Conservation (phyloP, 2,113 vertebrate genomes). For the Limnothrissa miodon region DNA sequence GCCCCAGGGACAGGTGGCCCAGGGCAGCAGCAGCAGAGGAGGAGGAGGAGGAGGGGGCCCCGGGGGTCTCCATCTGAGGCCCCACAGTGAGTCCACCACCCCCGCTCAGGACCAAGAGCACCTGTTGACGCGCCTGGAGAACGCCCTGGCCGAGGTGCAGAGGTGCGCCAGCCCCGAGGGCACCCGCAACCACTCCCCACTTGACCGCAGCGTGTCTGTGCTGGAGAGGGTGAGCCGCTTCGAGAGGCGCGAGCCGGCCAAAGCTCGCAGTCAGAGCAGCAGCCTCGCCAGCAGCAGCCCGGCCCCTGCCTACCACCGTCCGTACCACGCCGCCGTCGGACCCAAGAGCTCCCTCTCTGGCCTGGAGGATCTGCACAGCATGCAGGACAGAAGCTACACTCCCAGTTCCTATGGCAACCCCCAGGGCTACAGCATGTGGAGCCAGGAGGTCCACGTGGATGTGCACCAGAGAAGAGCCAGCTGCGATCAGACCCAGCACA, state of each 20-base stretch:
- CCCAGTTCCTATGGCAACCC: constrained; percentile 50
- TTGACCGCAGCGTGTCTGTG: constrained; percentile 74
- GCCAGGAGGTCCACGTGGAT: constrained; percentile 37
- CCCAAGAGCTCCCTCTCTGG: constrained; percentile 52
- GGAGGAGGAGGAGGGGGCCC: constrained; percentile 48
- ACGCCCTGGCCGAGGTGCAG: constrained; percentile 66
- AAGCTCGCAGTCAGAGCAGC: constrained; percentile 62
- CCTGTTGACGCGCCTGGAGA: constrained; percentile 69
- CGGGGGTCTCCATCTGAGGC: constrained; percentile 42
- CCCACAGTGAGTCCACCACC: constrained; percentile 51
- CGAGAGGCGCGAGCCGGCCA: constrained; percentile 78
- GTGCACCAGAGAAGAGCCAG: constrained; percentile 46
- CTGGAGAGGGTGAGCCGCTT: constrained; percentile 88
- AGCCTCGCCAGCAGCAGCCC: constrained; percentile 26
- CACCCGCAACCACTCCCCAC: constrained; percentile 14
- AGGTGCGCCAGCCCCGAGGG: constrained; percentile 57
- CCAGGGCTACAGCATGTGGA: constrained; percentile 23
- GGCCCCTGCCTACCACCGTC: constrained; percentile 49
- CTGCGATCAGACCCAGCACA: constrained; percentile 51
- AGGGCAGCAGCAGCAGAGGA: constrained; percentile 56
- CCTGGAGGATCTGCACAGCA: constrained; percentile 68
- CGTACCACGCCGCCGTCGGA: constrained; percentile 43
- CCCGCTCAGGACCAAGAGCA: constrained; percentile 50
- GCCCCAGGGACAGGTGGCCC: constrained; percentile 46
- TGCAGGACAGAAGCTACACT: constrained; percentile 58